These are phyloP conservation scores for Yponomeuta cagnagella DNA, from an alignment of 2,888 invertebrate species.

Conservation along the genomic window DNA sequence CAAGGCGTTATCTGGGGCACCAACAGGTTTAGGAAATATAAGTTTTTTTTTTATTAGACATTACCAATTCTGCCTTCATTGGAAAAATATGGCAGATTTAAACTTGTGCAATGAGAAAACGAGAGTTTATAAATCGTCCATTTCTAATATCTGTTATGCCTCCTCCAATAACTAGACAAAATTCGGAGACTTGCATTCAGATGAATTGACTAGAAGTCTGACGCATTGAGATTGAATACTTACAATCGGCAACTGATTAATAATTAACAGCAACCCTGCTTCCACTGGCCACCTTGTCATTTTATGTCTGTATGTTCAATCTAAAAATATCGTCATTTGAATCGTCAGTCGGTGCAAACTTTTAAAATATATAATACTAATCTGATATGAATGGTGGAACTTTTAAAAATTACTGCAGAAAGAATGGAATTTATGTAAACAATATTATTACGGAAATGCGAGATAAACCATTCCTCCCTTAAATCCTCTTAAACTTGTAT, in stretches of 20 bases:
- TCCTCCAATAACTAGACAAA: neutral
- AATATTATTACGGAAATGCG: conserved; percentile 34
- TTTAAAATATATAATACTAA: neutral
- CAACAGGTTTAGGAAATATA: too few relatives aligned
- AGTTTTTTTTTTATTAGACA: too few relatives aligned
- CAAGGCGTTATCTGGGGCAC: too few relatives aligned
- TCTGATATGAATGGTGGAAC: conserved; percentile 22
- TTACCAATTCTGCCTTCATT: too few relatives aligned
- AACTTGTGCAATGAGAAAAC: too few relatives aligned
- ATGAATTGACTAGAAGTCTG: conserved; percentile 3
- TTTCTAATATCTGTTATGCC: neutral
- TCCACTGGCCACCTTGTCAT: neutral
- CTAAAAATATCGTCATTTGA: neutral
- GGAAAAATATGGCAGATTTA: too few relatives aligned
- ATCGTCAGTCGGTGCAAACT: neutral
- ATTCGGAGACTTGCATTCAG: neutral
- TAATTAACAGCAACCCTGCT: neutral
- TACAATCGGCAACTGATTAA: neutral
- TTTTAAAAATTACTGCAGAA: neutral
- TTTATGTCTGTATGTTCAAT: neutral
- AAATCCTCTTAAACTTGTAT: conserved; percentile 33
- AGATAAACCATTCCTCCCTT: conserved; percentile 35
- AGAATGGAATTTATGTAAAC: neutral
- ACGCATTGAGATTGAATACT: neutral
- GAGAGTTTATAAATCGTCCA: neutral